Evolutionary conservation across 2,888 invertebrate species (phyloP), one percentile per base, ranked within the genome.

Genomic region (Drymonia ruficornis): DNA sequence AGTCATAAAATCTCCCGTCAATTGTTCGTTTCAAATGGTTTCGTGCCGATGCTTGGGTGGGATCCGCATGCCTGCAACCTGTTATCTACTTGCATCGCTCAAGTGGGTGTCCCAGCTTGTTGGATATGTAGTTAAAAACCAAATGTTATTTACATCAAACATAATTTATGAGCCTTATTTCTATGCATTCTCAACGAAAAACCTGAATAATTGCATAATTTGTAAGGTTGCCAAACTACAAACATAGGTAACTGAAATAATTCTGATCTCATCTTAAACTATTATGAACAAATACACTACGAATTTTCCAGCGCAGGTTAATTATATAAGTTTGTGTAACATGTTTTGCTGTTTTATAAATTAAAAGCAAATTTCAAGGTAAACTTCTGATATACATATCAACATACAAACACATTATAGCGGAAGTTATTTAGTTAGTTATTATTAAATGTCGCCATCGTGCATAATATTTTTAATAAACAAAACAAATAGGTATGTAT

Each of bases 1-100:
- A 67, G 76, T 63, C 65, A 78, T 78, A 78, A 80, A 81, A 77
- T 67, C 65, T 70, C 67, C 59, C 62, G 55, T 72, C 67, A 57
- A 72, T 67, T 61, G 65, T 67, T 62, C 58, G 69, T 63, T 66
- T 74, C 57, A 63, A 72, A 71, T 70, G 60, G 64, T 65, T 68
- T 71, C 65, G 63, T 72, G 70, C 63, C 55, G 67, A 55, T 61
- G 53, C 65, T 63, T 70, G 70, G 70, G 66, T 78, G 72, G 75
- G 64, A 67, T 65, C 55, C 56, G 52, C 59, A 54, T 55, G 38
- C 64, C 58, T 46, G 60, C 63, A 55, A 59, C 64, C 50, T 50
- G 69, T 70, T 67, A 61, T 56, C 53, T 57, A 49, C 48, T 3
- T 60, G 54, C 58, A 63, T 48, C 47, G 45, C 28, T 59, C 36